These are phyloP conservation scores for Holacanthella duospinosa DNA, from an alignment of 2,888 invertebrate genomes.

Conservation along the genomic window DNA sequence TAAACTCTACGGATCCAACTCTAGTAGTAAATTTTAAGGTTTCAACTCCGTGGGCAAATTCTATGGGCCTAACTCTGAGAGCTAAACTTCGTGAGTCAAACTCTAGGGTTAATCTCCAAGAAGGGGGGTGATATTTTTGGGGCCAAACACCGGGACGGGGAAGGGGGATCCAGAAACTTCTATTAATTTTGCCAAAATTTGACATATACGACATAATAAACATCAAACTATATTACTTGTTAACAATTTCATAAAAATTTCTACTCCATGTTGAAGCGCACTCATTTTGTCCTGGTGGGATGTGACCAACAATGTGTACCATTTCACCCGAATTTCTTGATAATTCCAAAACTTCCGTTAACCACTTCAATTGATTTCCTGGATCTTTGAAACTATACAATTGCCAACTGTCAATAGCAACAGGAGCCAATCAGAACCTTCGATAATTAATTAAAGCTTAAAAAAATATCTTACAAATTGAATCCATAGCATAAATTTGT, in stretches of 20 bases:
- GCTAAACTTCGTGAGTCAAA: no score
- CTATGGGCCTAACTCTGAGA: no score
- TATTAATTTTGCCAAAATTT: no score
- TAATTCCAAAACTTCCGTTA: slow-evolving; percentile 43
- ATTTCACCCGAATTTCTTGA: slow-evolving; percentile 44
- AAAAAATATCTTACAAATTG: slow-evolving; percentile 46
- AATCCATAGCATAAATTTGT: slow-evolving; percentile 64
- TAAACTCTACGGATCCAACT: no score
- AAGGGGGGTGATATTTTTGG: no score
- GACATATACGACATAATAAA: neutral
- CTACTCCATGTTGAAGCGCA: slow-evolving; percentile 20
- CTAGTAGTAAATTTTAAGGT: no score
- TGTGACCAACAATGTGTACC: slow-evolving; percentile 33
- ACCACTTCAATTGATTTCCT: slow-evolving; percentile 46
- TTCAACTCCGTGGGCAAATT: no score
- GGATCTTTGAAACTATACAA: slow-evolving; percentile 43
- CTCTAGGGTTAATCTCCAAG: no score
- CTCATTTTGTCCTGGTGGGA: slow-evolving; percentile 25
- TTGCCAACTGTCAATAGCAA: slow-evolving; percentile 35
- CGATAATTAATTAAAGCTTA: neutral
- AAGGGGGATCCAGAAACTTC: no score
- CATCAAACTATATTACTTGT: neutral
- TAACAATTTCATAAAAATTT: slow-evolving; percentile 24
- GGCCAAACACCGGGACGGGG: no score
- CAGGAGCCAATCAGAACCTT: neutral